Percentiles rank a stretch among this genome's conserved stretches.
phyloP scores from a whole-genome alignment of 1,140 invertebrate genomes.

The Macrostomum lignano region DNA sequence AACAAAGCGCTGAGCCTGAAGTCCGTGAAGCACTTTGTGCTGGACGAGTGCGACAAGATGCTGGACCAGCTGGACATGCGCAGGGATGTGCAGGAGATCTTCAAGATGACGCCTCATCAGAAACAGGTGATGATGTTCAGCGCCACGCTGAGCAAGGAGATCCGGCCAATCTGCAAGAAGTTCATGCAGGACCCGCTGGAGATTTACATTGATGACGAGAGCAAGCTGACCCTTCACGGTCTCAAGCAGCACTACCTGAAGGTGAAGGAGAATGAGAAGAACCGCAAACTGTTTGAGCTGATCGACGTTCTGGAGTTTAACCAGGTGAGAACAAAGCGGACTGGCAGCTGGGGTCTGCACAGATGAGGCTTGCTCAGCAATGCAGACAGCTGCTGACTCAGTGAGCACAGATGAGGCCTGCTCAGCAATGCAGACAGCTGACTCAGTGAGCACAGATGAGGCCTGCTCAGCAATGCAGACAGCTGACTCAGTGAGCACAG shows the following conservation, averaged over 20 bases:
- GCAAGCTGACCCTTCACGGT: conserved; percentile 89
- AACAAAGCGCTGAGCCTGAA: conserved; percentile 61
- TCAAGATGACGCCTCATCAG: conserved; percentile 76
- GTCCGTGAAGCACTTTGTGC: conserved; percentile 79
- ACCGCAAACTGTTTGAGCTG: conserved; percentile 90
- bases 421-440: too few relatives aligned
- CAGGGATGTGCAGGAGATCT: conserved; percentile 95
- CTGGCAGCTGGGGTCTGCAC: not conserved
- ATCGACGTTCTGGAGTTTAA: conserved; percentile 95
- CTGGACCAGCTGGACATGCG: conserved; percentile 84
- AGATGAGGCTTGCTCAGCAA: too few relatives aligned
- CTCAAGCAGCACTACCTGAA: conserved; percentile 98
- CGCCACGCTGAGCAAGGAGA: conserved; percentile 92
- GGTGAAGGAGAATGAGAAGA: conserved; percentile 97
- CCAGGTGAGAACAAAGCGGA: conserved; percentile 38
- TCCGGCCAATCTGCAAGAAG: conserved; percentile 92
- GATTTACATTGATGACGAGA: conserved; percentile 97
- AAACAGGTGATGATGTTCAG: conserved; percentile 99
- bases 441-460: too few relatives aligned
- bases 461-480: too few relatives aligned
- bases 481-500: too few relatives aligned
- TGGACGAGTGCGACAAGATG: conserved; percentile 98
- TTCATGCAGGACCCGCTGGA: conserved; percentile 99
- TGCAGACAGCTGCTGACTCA: too few relatives aligned
- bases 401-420: too few relatives aligned